Evolutionary conservation across 1,140 invertebrate genomes (phyloP), one percentile per base, ranked within the genome.

Genomic region (Diploscapter pachys): DNA sequence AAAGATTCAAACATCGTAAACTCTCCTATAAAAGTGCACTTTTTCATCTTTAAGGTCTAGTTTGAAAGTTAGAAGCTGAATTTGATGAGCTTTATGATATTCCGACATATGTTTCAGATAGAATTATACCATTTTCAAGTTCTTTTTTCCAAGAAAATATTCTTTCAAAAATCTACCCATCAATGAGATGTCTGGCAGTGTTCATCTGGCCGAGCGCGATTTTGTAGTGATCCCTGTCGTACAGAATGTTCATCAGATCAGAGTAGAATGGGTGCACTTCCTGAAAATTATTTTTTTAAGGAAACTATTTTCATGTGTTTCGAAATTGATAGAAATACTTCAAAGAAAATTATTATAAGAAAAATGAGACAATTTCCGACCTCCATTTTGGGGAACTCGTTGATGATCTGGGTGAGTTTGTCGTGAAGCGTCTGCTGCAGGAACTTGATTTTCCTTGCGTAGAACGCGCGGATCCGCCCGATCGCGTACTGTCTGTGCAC

Each of bases 141-240:
- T 65, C 13, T 31, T 65, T 31, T 31, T 9, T 31, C 51, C 13
- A 50, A 31, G 8, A 31, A 8, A 65, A 65, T 31, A 31, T 31
- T 65, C 6, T 52, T 31, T 31, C 31, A 50, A n/a, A 3, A 48
- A 89, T 90, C 89, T 88, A 95, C 93, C 94, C 97, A 86, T 98
- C 95, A 83, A 99, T 93, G 55, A 98, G 89, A 90, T 97, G 93
- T 80, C 94, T 89, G 3, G 95, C 95, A 31, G 93, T 98, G 86
- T 99, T 99, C n/a, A 98, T 89, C 87, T 99, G 96, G 78, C 96
- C 96, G 54, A 99, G 89, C 81, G 95, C 96, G 63, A 99, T 88
- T 88, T 99, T 99, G 89, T 97, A 99, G 89, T 99, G 96, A 87
- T 99, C 96, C 85, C 96, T 96, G 84, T 99, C 96, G 87, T 99